These are phyloP conservation scores for Gymnobelideus leadbeateri DNA, from an alignment of 2,113 vertebrate species.

Conservation along the genomic window DNA sequence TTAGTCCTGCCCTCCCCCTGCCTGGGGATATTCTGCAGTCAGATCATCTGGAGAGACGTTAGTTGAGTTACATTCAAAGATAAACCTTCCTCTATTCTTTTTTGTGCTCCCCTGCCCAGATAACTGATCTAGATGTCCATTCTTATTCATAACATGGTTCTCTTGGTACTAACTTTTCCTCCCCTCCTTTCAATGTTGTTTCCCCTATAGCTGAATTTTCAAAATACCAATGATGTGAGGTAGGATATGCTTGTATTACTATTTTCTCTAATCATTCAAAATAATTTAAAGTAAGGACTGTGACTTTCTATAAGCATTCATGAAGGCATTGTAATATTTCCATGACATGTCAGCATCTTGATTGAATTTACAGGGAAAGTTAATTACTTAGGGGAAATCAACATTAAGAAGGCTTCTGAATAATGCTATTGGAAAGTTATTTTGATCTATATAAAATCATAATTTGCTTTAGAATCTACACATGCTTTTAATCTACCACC, in stretches of 20 bases:
- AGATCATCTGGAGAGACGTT: neutral
- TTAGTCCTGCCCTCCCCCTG: neutral
- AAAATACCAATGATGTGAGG: neutral
- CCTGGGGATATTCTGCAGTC: neutral
- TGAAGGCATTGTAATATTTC: conserved; percentile 7
- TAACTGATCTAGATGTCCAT: neutral
- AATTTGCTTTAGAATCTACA: neutral
- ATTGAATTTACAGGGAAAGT: neutral
- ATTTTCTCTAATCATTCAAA: conserved; percentile 7
- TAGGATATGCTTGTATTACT: neutral
- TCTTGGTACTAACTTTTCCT: neutral
- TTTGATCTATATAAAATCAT: neutral
- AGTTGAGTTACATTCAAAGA: neutral
- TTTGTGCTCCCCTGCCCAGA: neutral
- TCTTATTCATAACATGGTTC: neutral
- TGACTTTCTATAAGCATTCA: neutral
- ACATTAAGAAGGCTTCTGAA: neutral
- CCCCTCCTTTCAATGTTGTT: neutral
- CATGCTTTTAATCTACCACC: neutral
- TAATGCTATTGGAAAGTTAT: neutral
- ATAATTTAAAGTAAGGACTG: neutral
- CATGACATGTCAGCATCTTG: neutral
- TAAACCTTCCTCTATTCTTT: neutral
- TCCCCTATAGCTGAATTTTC: neutral
- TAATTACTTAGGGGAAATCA: conserved; percentile 45